Evolutionary conservation across 1,140 invertebrate genomes (phyloP).

Genomic region (Metaphire vulgaris): DNA sequence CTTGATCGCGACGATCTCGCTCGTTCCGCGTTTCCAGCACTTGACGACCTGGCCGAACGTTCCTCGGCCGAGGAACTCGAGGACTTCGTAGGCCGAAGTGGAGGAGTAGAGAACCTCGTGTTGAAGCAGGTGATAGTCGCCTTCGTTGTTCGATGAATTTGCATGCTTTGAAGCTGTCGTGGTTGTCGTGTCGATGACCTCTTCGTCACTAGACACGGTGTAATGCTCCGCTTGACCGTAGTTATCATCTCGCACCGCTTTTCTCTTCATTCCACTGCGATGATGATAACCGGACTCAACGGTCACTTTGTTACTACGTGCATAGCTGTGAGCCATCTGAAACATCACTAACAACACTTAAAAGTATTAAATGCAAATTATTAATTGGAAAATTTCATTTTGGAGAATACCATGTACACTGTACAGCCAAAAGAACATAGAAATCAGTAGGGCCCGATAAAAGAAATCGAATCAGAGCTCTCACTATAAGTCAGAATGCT

Average conservation of each 20-base stretch:
- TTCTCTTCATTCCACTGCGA: neutral
- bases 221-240: conserved; percentile 44
- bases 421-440: too few relatives aligned
- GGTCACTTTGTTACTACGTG: neutral
- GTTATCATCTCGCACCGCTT: neutral
- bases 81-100: conserved; percentile 86
- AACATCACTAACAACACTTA: too few relatives aligned
- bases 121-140: conserved; percentile 95
- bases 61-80: conserved; percentile 95
- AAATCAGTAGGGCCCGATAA: too few relatives aligned
- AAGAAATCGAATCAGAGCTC: too few relatives aligned
- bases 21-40: conserved; percentile 99
- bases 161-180: conserved; percentile 62
- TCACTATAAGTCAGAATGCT: too few relatives aligned
- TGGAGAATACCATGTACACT: too few relatives aligned
- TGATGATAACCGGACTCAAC: neutral
- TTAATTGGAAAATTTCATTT: too few relatives aligned
- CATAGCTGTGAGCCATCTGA: neutral
- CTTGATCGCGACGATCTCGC: conserved; percentile 99
- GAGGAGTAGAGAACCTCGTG: conserved; percentile 95
- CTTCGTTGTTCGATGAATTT: conserved; percentile 61
- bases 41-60: conserved; percentile 99
- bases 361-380: too few relatives aligned
- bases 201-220: conserved; percentile 48
- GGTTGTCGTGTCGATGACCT: conserved; percentile 62